Conservation (phyloP, 2,888 invertebrate genomes). For the Chirona hameri region DNA sequence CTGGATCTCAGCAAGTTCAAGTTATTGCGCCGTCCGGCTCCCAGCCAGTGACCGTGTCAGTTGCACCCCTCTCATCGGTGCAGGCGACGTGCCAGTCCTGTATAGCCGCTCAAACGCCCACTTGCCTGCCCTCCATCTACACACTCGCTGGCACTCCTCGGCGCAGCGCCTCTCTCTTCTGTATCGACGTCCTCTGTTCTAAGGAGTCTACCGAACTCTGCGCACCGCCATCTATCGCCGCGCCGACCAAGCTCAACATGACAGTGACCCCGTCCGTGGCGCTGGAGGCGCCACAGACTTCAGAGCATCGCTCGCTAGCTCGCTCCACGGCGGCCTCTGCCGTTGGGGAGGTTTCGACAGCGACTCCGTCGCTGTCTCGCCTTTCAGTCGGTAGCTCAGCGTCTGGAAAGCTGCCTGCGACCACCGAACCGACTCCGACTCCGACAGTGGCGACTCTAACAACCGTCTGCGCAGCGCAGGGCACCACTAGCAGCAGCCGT, state of each 20-base stretch:
- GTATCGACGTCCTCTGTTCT: conserved; percentile 9
- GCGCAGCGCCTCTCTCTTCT: not conserved
- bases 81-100: not conserved
- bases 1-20: too few relatives aligned
- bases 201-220: not conserved
- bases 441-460: not conserved
- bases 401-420: not conserved
- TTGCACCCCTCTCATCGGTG: not conserved
- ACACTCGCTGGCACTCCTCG: not conserved
- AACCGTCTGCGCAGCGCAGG: too few relatives aligned
- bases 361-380: too few relatives aligned
- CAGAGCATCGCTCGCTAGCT: too few relatives aligned
- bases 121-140: conserved; percentile 1
- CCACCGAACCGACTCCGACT: not conserved
- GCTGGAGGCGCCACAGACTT: not conserved
- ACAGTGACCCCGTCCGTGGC: not conserved
- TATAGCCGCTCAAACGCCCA: not conserved
- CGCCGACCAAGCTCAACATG: conserved; percentile 5
- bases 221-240: not conserved
- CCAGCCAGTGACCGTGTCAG: not conserved
- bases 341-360: too few relatives aligned
- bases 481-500: too few relatives aligned
- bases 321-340: not conserved
- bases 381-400: too few relatives aligned
- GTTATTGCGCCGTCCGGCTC: not conserved